phyloP scores from a whole-genome alignment of 2,888 invertebrate species.

The Drosophila glabriapex region DNA sequence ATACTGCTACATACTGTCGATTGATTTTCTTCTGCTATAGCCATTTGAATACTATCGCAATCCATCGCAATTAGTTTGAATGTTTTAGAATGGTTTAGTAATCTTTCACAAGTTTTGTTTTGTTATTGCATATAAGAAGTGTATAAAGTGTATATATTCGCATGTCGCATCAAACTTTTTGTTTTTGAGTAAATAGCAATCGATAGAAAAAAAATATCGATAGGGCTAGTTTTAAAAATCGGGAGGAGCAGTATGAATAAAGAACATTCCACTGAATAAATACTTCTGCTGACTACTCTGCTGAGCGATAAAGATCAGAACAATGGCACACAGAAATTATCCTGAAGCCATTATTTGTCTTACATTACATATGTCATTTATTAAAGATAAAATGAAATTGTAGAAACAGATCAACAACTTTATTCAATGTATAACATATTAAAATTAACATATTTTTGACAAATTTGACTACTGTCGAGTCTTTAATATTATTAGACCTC shows the following conservation, averaged over 20 bases:
- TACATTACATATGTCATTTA: background rate
- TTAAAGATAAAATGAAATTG: background rate
- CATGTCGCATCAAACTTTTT: background rate
- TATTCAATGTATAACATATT: background rate
- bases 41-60: conserved; percentile 83
- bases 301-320: too few relatives aligned
- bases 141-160: background rate
- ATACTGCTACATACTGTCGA: conserved; percentile 64
- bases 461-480: background rate
- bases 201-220: conserved; percentile 12
- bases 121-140: background rate
- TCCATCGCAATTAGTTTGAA: conserved; percentile 72
- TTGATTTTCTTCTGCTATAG: conserved; percentile 83
- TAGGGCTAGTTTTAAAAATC: background rate
- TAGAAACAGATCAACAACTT: background rate
- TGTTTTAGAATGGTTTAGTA: background rate
- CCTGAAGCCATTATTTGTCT: background rate
- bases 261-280: background rate
- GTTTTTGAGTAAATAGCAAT: background rate
- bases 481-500: background rate
- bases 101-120: background rate
- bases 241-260: background rate
- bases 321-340: background rate
- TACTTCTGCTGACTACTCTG: too few relatives aligned
- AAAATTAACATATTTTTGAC: too few relatives aligned